Conservation (phyloP, 2,113 vertebrate species). For the Centropus bengalensis region DNA sequence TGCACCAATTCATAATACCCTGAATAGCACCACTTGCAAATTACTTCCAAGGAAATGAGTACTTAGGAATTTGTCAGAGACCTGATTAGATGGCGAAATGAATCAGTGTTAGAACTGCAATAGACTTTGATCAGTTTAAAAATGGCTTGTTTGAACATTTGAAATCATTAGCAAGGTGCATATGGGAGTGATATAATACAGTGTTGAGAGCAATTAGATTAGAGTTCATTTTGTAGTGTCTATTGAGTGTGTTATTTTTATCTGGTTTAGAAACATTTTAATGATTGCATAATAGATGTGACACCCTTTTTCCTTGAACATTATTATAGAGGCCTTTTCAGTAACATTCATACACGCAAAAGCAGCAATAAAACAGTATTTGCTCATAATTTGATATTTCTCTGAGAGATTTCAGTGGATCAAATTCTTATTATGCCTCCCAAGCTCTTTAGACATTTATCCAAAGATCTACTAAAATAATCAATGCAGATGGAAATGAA, state of each 20-base stretch:
- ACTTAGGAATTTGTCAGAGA: conserved; percentile 46
- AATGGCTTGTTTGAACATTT: conserved; percentile 48
- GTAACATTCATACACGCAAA: not conserved
- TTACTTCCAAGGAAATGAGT: conserved; percentile 56
- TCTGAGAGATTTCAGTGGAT: not conserved
- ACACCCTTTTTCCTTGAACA: conserved; percentile 42
- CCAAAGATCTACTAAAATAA: not conserved
- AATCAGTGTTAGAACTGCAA: conserved; percentile 54
- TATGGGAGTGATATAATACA: conserved; percentile 47
- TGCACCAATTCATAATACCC: not conserved
- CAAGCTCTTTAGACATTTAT: conserved; percentile 23
- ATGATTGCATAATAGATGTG: conserved; percentile 28
- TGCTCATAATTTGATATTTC: conserved; percentile 17
- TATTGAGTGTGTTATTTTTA: conserved; percentile 53
- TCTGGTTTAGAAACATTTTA: conserved; percentile 60
- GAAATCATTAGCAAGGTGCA: conserved; percentile 63
- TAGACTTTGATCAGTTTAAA: conserved; percentile 58
- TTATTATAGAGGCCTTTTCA: conserved; percentile 7
- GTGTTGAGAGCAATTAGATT: conserved; percentile 31
- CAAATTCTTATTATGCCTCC: conserved; percentile 9
- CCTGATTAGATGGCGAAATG: conserved; percentile 61
- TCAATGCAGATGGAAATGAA: conserved; percentile 26
- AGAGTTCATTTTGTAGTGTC: conserved; percentile 36
- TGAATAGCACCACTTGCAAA: conserved; percentile 5
- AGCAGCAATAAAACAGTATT: conserved; percentile 26